These are phyloP conservation scores for Anhinga rufa DNA, from an alignment of 2,113 vertebrate species.

Conservation along the genomic window DNA sequence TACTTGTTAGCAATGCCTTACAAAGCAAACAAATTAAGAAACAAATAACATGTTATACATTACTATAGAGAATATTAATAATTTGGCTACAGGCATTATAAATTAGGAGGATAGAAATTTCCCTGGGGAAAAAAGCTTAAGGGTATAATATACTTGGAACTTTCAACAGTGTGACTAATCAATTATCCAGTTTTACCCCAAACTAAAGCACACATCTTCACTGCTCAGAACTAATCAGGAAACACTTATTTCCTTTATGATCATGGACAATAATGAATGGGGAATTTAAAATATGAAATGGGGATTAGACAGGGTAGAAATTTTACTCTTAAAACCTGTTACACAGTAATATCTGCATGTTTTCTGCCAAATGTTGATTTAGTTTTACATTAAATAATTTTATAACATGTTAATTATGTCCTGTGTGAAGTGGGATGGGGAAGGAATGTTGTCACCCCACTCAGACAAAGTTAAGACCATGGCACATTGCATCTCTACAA, in stretches of 20 bases:
- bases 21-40: background rate
- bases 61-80: background rate
- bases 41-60: background rate
- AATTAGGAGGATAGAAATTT: background rate
- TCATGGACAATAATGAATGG: background rate
- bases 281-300: background rate
- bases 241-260: background rate
- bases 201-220: background rate
- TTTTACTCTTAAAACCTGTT: background rate
- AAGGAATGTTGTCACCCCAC: background rate
- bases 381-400: background rate
- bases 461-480: background rate
- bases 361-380: background rate
- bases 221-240: background rate
- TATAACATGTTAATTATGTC: background rate
- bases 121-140: background rate
- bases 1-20: background rate
- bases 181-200: constrained; percentile 13
- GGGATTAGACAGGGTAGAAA: background rate
- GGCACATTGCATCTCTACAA: rapidly evolving
- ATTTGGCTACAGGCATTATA: background rate
- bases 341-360: background rate
- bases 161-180: background rate
- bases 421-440: background rate
- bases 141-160: background rate